A percentile compares a stretch with the other conserved stretches of the same genome.
Conservation (phyloP, 30 jellyfish, hydroid and myxozoan species). For the Mastigias papua region DNA sequence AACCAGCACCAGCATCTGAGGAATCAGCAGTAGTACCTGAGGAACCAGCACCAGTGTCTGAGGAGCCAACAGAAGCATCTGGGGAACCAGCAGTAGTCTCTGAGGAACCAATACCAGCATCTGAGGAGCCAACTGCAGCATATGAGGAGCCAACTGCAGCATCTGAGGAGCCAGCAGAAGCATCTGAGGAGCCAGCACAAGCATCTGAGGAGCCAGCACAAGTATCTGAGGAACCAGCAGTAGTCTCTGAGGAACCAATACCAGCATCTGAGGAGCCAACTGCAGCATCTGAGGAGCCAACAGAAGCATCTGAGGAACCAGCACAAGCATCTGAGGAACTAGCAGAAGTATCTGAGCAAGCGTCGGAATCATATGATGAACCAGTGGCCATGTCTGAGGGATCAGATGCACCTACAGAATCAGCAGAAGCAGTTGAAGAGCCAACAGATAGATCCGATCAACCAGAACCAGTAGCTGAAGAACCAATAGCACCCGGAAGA, state of each 20-base stretch:
- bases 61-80: conserved; percentile 43
- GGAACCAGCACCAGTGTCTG: conserved; percentile 36
- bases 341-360: conserved; percentile 4
- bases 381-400: conserved; percentile 39
- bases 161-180: conserved; percentile 27
- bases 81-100: conserved; percentile 3
- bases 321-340: conserved; percentile 38
- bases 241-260: conserved; percentile 10
- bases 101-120: conserved; percentile 4
- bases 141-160: conserved; percentile 45
- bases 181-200: conserved; percentile 15
- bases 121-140: conserved; percentile 23
- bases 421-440: no score
- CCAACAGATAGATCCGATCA: no score
- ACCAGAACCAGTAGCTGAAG: no score
- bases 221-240: conserved; percentile 28
- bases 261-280: conserved; percentile 38
- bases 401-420: conserved; percentile 34
- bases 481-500: not conserved
- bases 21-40: conserved; percentile 11
- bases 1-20: conserved; percentile 32
- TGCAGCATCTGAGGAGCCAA: conserved; percentile 47
- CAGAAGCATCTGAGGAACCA: conserved; percentile 48
- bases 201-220: conserved; percentile 32
- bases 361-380: conserved; percentile 1